Evolutionary conservation across 2,888 invertebrate genomes (phyloP), one percentile per base, ranked within the genome.

Genomic region (Adelphocoris suturalis): DNA sequence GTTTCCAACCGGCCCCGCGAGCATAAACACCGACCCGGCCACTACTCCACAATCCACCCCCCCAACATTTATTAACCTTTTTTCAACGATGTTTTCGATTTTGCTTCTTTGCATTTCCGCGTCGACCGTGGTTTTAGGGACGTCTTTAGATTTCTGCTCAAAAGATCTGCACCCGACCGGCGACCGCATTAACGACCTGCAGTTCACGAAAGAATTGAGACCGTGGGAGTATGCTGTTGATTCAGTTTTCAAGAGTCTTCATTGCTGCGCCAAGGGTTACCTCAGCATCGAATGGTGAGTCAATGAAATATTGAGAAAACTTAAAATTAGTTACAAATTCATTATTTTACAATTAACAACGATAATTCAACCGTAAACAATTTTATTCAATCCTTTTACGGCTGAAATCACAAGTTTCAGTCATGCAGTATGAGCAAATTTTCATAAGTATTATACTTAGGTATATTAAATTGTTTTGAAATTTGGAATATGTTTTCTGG

Each of bases 231-330:
- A 95, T 93, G 96, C 96, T 14, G 95, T 96, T 92, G 94, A 95
- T 90, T 95, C 95, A 90, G 95, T 95, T 91, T 96, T 96, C 94
- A 97, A 97, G 93, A 96, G 96, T 91, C 95, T 97, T 80, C 96
- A 96, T 93, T 97, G 97, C 93, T 97, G 97, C 93, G 95, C 96
- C 88, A 95, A 96, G 92, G 96, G 96, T 91, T 97, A 96, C 93
- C 94, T 96, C 91, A 96, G 96, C 93, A 96, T 97, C 92, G 96
- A 96, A 94, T 97, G 97, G 97, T 97, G 92, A 95, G 96, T 95
- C 13, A 13, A 81, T 2, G 37, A 37, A 37, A 37, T 37, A 37
- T 2, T 37, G 2, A 37, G 2, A 37, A 37, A 37, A 4, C 7
- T 37, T 37, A n/a, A n/a, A n/a, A n/a, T n/a, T n/a, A n/a, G n/a